phyloP scores from a whole-genome alignment of 1,140 invertebrate species.

The Penaeus japonicus region DNA sequence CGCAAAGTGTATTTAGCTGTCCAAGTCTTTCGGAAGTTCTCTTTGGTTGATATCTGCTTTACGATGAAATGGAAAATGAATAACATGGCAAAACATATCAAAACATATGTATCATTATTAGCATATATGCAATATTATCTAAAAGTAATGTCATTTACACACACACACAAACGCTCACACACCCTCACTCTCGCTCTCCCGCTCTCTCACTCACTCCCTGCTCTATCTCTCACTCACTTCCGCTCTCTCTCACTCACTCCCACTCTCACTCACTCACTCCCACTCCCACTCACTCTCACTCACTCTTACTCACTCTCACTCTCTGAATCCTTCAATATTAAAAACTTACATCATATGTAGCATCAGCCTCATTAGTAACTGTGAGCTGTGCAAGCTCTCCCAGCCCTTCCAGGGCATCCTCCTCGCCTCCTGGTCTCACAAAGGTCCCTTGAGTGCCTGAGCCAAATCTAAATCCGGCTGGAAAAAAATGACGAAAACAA shows the following conservation, averaged over 20 bases:
- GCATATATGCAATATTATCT: too few relatives aligned
- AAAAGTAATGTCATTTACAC: too few relatives aligned
- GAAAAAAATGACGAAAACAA: neutral
- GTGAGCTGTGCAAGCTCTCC: constrained; percentile 96
- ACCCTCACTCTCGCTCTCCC: too few relatives aligned
- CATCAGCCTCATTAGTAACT: constrained; percentile 95
- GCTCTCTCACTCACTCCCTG: too few relatives aligned
- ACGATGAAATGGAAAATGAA: neutral
- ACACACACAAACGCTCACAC: too few relatives aligned
- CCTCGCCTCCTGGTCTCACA: constrained; percentile 63
- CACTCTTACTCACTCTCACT: too few relatives aligned
- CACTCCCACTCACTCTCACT: too few relatives aligned
- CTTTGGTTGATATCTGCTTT: constrained; percentile 80
- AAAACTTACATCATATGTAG: constrained; percentile 82
- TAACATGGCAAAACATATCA: neutral
- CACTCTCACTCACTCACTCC: too few relatives aligned
- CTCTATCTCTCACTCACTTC: too few relatives aligned
- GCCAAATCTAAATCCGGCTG: constrained; percentile 48
- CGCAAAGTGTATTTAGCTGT: constrained; percentile 96
- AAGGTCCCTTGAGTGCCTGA: constrained; percentile 45
- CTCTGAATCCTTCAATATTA: neutral
- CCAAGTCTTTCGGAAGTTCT: constrained; percentile 96
- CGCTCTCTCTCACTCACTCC: too few relatives aligned
- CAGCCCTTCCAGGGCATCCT: constrained; percentile 82
- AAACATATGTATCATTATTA: too few relatives aligned